These are phyloP conservation scores for Hippoglossus hippoglossus DNA, from an alignment of 2,797 vertebrate species.

Conservation along the genomic window DNA sequence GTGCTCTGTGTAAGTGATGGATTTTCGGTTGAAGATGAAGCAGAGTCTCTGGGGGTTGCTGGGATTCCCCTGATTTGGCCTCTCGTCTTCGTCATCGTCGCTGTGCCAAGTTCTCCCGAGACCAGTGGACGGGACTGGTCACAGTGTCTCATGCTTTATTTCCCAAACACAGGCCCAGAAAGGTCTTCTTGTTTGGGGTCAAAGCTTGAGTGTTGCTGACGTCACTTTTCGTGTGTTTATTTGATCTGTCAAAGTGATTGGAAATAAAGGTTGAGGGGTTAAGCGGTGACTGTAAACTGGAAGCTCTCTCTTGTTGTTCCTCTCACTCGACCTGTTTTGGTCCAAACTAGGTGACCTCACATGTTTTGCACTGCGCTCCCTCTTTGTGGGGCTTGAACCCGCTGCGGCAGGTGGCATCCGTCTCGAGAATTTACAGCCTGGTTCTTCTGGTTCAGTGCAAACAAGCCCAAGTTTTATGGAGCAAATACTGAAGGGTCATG, in stretches of 20 bases:
- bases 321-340: conserved; percentile 27
- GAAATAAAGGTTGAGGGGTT: conserved; percentile 20
- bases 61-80: conserved; percentile 64
- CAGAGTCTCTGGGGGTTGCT: conserved; percentile 59
- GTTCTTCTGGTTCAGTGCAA: conserved; percentile 72
- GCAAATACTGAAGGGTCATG: conserved; percentile 67
- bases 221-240: conserved; percentile 18
- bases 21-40: conserved; percentile 56
- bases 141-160: conserved; percentile 35
- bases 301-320: background rate
- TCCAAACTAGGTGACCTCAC: conserved; percentile 46
- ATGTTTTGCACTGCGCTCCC: conserved; percentile 39
- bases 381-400: conserved; percentile 49
- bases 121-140: conserved; percentile 19
- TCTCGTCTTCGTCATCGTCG: conserved; percentile 47
- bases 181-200: conserved; percentile 29
- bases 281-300: background rate
- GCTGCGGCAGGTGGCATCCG: conserved; percentile 69
- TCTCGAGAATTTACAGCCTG: conserved; percentile 67
- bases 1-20: conserved; percentile 63
- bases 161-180: conserved; percentile 45
- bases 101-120: conserved; percentile 46
- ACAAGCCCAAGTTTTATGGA: conserved; percentile 68
- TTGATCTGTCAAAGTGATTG: conserved; percentile 17
- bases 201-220: conserved; percentile 10